Evolutionary conservation across 1,140 invertebrate species (phyloP).

Genomic region (Brachionus paranguensis): DNA sequence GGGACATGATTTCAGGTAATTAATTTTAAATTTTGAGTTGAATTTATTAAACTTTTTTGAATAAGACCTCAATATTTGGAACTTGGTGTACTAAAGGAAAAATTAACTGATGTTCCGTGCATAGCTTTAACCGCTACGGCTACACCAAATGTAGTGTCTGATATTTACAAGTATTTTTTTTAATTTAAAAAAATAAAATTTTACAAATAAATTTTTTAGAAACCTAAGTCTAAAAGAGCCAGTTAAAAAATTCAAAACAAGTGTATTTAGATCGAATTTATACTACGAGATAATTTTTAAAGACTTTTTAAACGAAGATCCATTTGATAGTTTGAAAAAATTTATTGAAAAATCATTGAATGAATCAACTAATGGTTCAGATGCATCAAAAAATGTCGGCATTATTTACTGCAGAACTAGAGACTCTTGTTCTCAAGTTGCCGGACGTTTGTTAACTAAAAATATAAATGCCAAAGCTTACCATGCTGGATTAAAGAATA

Average conservation of each 20-base stretch:
- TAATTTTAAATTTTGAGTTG: background rate
- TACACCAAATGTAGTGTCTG: conserved; percentile 46
- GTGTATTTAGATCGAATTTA: conserved; percentile 65
- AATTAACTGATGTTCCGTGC: conserved; percentile 17
- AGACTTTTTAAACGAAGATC: conserved; percentile 67
- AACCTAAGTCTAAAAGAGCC: conserved; percentile 59
- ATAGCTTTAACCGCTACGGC: conserved; percentile 86
- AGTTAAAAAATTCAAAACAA: conserved; percentile 60
- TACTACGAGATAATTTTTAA: conserved; percentile 71
- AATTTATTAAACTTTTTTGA: conserved; percentile 44
- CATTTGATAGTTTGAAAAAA: conserved; percentile 67
- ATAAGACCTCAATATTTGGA: conserved; percentile 32
- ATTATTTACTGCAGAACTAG: conserved; percentile 67
- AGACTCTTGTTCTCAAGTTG: conserved; percentile 63
- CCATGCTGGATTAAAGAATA: conserved; percentile 60
- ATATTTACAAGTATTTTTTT: conserved; percentile 12
- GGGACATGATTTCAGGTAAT: conserved; percentile 38
- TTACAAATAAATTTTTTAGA: conserved; percentile 38
- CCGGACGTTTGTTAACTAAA: conserved; percentile 57
- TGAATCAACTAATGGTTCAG: conserved; percentile 45
- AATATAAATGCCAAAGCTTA: conserved; percentile 62
- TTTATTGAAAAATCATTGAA: conserved; percentile 60
- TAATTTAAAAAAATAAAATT: too few relatives aligned
- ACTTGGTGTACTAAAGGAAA: conserved; percentile 24
- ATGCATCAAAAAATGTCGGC: conserved; percentile 60